Percentiles rank a stretch among this genome's conserved stretches.
These are phyloP conservation scores for Acanthochromis polyacanthus DNA, from an alignment of 2,113 vertebrate genomes.

Conservation along the genomic window DNA sequence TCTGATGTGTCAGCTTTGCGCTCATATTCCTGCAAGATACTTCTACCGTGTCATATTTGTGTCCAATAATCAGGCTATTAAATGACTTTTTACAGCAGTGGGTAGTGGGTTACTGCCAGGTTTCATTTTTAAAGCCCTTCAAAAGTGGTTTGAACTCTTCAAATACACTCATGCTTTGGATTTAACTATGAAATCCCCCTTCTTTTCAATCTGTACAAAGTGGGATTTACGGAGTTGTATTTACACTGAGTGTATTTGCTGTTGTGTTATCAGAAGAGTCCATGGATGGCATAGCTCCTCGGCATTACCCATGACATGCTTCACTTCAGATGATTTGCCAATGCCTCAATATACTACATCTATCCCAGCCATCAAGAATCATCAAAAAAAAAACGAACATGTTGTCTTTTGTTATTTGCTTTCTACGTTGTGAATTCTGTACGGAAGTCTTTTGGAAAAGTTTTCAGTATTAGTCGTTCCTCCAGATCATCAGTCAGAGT, in stretches of 20 bases:
- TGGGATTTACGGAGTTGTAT: slow-evolving; percentile 15
- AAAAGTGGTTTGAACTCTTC: not conserved
- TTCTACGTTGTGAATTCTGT: slow-evolving; percentile 4
- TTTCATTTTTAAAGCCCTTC: slow-evolving; percentile 12
- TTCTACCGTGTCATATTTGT: slow-evolving; percentile 26
- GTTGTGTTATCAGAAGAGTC: slow-evolving; percentile 25
- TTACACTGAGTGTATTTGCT: not conserved
- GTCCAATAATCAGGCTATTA: slow-evolving; percentile 19
- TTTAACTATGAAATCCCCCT: not conserved
- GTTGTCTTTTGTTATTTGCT: slow-evolving; percentile 3
- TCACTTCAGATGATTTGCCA: slow-evolving; percentile 38
- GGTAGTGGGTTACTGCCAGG: not conserved
- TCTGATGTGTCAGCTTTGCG: slow-evolving; percentile 27
- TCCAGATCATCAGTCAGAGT: slow-evolving; percentile 12
- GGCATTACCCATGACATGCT: slow-evolving; percentile 35
- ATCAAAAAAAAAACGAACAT: too few species aligned
- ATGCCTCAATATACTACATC: slow-evolving; percentile 33
- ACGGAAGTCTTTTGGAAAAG: slow-evolving; percentile 5
- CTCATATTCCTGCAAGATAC: slow-evolving; percentile 17
- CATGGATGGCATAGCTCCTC: slow-evolving; percentile 30
- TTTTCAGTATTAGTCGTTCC: slow-evolving; percentile 18
- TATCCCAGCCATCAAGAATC: slow-evolving; percentile 6
- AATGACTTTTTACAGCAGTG: slow-evolving; percentile 28
- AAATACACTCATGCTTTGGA: not conserved
- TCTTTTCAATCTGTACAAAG: slow-evolving; percentile 3